Conservation (phyloP, 2,888 invertebrate species). For the Heliconius erato region DNA sequence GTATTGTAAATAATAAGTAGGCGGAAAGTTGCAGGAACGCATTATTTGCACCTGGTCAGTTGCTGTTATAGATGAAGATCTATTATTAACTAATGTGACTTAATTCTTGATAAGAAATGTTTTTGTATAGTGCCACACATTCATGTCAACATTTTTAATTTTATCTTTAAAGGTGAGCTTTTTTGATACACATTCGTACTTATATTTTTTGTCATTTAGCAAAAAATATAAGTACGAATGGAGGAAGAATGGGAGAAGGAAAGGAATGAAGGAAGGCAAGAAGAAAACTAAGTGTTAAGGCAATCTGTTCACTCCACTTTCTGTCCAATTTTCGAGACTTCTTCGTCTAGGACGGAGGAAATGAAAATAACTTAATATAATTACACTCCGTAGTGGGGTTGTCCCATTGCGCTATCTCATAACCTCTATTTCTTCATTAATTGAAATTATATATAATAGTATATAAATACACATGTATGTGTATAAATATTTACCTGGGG, state of each 20-base stretch:
- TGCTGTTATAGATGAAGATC: neutral
- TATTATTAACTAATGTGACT: neutral
- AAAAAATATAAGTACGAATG: too few relatives aligned
- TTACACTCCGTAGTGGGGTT: too few relatives aligned
- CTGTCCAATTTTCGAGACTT: too few relatives aligned
- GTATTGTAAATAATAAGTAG: neutral
- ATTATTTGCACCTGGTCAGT: slow-evolving; percentile 13
- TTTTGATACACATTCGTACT: neutral
- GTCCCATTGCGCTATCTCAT: too few relatives aligned
- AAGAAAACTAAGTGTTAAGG: too few relatives aligned
- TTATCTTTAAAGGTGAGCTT: neutral
- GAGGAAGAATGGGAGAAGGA: too few relatives aligned
- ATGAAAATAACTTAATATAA: too few relatives aligned
- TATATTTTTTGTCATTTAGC: too few relatives aligned
- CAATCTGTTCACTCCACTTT: too few relatives aligned
- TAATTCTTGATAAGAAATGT: neutral
- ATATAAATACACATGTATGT: neutral
- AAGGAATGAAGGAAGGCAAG: too few relatives aligned
- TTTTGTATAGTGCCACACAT: neutral
- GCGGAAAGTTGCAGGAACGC: neutral
- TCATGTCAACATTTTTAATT: neutral
- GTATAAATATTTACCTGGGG: slow-evolving; percentile 68
- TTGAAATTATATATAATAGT: neutral
- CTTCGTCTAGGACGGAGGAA: too few relatives aligned
- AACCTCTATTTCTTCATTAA: too few relatives aligned